Conservation (phyloP, 1,140 invertebrate genomes). For the Oscheius sp. region DNA sequence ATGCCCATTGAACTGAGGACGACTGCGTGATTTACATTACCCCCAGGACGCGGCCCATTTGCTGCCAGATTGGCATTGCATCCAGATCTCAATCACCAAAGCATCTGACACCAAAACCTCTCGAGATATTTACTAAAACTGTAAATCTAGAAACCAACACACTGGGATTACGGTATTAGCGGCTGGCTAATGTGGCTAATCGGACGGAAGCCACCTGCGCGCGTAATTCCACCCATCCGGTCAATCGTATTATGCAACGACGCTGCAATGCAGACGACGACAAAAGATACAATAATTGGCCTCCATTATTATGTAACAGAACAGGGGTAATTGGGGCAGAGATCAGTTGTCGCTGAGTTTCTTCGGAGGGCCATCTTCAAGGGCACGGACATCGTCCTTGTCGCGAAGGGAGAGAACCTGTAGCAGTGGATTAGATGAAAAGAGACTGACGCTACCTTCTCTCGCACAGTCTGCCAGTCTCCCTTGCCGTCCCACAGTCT, state of each 20-base stretch:
- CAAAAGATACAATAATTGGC: too few species aligned
- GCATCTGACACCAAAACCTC: too few species aligned
- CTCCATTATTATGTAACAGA: too few species aligned
- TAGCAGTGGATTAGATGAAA: not conserved
- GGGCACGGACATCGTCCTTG: not conserved
- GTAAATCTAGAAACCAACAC: too few species aligned
- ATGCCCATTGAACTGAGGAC: not conserved
- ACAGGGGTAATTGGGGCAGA: too few species aligned
- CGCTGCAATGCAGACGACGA: too few species aligned
- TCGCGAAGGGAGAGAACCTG: not conserved
- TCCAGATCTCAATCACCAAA: too few species aligned
- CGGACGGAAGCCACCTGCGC: not conserved
- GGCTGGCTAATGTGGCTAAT: too few species aligned
- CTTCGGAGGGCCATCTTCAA: not conserved
- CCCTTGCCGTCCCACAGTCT: slow-evolving; percentile 30
- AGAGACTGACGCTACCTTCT: not conserved
- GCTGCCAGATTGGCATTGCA: not conserved
- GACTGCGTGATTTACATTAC: not conserved
- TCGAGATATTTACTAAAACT: too few species aligned
- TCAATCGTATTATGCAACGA: not conserved
- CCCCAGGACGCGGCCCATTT: not conserved
- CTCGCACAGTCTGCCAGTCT: not conserved
- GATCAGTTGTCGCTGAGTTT: not conserved
- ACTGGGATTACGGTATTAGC: too few species aligned
- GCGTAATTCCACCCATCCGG: not conserved